A percentile compares a stretch with the other conserved stretches of the same genome.
phyloP scores from a whole-genome alignment of 2,888 invertebrate genomes.

The Imbricaverruca yamaguchii region DNA sequence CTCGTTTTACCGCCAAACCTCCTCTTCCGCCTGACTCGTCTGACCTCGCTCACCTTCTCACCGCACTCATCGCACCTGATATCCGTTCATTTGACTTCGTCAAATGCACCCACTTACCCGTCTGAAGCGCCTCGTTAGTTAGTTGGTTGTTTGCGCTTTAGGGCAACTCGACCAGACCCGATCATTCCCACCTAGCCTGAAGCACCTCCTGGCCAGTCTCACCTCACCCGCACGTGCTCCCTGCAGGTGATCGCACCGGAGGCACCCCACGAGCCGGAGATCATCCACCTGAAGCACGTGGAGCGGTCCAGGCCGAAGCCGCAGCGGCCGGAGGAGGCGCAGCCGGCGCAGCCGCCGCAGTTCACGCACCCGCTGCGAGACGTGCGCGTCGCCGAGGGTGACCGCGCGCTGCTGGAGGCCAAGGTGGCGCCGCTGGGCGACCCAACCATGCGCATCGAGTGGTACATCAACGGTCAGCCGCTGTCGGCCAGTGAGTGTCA shows the following conservation, averaged over 20 bases:
- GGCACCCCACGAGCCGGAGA: conserved; percentile 86
- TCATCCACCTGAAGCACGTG: conserved; percentile 84
- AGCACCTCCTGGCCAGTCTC: too few relatives aligned
- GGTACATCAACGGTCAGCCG: conserved; percentile 86
- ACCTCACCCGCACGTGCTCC: too few relatives aligned
- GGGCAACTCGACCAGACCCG: too few relatives aligned
- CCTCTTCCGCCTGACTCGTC: too few relatives aligned
- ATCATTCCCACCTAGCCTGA: too few relatives aligned
- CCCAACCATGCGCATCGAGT: conserved; percentile 91
- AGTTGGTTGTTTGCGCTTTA: too few relatives aligned
- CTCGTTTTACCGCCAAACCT: too few relatives aligned
- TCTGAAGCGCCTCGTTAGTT: too few relatives aligned
- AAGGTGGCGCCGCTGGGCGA: conserved; percentile 95
- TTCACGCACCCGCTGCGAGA: conserved; percentile 75
- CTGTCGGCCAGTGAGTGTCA: conserved; percentile 68
- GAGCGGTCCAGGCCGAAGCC: conserved; percentile 77
- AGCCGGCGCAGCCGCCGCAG: conserved; percentile 80
- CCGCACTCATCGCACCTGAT: too few relatives aligned
- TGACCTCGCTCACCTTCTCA: too few relatives aligned
- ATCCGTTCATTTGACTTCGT: too few relatives aligned
- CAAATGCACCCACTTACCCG: too few relatives aligned
- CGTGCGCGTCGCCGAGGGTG: conserved; percentile 71
- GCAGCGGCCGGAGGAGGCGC: conserved; percentile 73
- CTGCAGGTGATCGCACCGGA: conserved; percentile 76
- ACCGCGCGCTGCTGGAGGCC: conserved; percentile 92